A percentile compares a stretch with the other conserved stretches of the same genome.
phyloP scores from a whole-genome alignment of 2,888 invertebrate genomes.

The Andrena flavipes region DNA sequence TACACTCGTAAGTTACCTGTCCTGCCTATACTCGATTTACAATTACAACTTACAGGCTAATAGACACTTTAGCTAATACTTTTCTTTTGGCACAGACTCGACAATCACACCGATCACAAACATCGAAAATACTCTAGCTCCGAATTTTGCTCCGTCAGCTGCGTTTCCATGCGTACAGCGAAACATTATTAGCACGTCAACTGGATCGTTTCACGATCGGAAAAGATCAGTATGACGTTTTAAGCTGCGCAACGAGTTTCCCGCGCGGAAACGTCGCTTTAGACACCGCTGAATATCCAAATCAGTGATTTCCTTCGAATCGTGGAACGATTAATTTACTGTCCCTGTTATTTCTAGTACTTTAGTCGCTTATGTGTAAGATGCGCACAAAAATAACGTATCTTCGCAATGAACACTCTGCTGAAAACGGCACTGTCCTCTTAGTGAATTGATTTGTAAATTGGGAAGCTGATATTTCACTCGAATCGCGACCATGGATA shows the following conservation, averaged over 20 bases:
- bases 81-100: conserved; percentile 68
- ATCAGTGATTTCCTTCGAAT: neutral
- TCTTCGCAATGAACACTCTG: conserved; percentile 12
- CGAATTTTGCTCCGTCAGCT: conserved; percentile 6
- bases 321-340: no score
- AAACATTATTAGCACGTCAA: no score
- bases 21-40: conserved; percentile 25
- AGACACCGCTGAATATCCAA: conserved; percentile 16
- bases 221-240: neutral
- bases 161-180: neutral
- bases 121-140: conserved; percentile 66
- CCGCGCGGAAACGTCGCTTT: neutral
- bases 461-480: neutral
- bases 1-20: conserved; percentile 22
- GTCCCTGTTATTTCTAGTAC: neutral
- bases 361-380: conserved; percentile 26
- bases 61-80: conserved; percentile 40
- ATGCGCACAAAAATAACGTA: conserved; percentile 46
- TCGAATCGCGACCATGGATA: conserved; percentile 25
- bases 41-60: conserved; percentile 38
- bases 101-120: conserved; percentile 66
- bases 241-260: neutral
- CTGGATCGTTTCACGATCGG: no score
- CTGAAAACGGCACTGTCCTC: conserved; percentile 11
- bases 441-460: neutral